phyloP scores from a whole-genome alignment of 2,797 vertebrate species.

The Toxotes lorentzi region DNA sequence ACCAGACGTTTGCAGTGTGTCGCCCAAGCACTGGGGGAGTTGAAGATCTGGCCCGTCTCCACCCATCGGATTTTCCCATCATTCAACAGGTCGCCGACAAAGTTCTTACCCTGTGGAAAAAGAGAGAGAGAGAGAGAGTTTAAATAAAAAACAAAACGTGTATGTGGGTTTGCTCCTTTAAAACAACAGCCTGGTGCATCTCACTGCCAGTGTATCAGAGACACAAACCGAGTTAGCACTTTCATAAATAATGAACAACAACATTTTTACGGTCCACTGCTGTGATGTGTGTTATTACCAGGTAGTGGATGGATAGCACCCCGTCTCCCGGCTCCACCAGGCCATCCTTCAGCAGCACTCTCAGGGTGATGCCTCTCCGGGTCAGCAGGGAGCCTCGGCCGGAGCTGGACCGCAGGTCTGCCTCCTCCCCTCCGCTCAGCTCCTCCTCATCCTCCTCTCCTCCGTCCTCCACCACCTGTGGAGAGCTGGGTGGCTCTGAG shows the following conservation, averaged over 20 bases:
- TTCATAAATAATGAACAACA: background rate
- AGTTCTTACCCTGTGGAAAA: constrained; percentile 92
- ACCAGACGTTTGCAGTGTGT: constrained; percentile 97
- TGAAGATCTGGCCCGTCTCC: constrained; percentile 95
- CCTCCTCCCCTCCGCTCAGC: constrained; percentile 87
- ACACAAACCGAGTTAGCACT: background rate
- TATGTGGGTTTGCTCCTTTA: background rate
- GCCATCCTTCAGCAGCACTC: constrained; percentile 94
- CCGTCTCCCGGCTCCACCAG: constrained; percentile 93
- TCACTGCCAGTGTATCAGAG: background rate
- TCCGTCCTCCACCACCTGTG: constrained; percentile 89
- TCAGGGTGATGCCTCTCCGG: constrained; percentile 92
- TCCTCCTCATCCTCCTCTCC: constrained; percentile 94
- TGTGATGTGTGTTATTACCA: constrained; percentile 62
- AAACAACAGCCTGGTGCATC: background rate
- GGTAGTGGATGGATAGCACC: constrained; percentile 93
- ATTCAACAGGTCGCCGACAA: constrained; percentile 92
- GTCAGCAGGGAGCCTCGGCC: constrained; percentile 90
- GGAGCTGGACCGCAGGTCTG: constrained; percentile 73
- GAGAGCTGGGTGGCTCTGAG: constrained; percentile 87
- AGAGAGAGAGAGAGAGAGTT: background rate
- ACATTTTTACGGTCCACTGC: background rate
- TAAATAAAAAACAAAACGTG: background rate
- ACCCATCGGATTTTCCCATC: constrained; percentile 98
- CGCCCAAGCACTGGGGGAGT: constrained; percentile 97